phyloP scores from a whole-genome alignment of 2,113 vertebrate genomes.

The Tyrannus savana region DNA sequence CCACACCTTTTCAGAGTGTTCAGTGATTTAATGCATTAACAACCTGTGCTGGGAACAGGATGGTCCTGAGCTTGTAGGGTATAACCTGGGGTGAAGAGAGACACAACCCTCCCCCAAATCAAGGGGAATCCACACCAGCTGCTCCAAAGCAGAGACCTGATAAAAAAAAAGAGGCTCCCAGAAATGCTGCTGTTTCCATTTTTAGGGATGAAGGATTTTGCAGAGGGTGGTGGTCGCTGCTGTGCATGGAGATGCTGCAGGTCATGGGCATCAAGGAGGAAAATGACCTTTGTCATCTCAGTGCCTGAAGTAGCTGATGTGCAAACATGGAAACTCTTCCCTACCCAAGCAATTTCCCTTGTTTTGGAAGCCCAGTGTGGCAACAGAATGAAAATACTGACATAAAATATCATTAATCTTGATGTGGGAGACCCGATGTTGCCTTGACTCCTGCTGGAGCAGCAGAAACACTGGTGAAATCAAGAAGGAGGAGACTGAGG shows the following conservation, averaged over 20 bases:
- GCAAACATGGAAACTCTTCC: background rate
- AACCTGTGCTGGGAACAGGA: background rate
- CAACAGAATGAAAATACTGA: background rate
- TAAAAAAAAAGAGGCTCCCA: background rate
- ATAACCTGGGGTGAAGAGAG: background rate
- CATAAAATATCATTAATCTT: too few species aligned
- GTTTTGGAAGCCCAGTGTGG: background rate
- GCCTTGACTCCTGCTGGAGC: background rate
- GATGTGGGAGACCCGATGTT: background rate
- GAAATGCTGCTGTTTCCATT: background rate
- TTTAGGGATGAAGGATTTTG: background rate
- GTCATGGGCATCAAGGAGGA: background rate
- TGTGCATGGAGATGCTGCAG: background rate
- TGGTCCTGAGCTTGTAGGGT: background rate
- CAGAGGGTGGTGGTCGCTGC: accelerated
- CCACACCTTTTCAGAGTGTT: background rate
- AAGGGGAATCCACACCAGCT: accelerated
- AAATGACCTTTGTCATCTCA: background rate
- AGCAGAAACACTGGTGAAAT: background rate
- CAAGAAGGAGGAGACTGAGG: background rate
- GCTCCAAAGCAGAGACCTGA: background rate
- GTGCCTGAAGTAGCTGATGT: background rate
- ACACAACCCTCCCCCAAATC: background rate
- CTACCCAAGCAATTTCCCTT: background rate
- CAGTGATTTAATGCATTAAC: too few species aligned